Evolutionary conservation across 2,797 vertebrate species (phyloP), one percentile per base, ranked within the genome.

Genomic region (Xerus rutilus): DNA sequence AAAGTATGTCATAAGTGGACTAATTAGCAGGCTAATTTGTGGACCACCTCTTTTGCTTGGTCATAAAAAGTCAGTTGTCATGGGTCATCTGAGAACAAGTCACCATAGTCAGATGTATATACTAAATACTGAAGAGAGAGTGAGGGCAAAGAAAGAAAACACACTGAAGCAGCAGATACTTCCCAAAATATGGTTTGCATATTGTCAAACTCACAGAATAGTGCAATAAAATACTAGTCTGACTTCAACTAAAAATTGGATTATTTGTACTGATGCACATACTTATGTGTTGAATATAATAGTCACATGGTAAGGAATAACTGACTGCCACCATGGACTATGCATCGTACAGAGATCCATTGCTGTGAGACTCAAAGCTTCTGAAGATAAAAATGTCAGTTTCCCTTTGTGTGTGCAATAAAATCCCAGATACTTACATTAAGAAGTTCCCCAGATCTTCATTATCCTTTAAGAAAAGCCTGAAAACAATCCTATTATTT

Each of bases 401-500:
- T 86, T 69, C 39, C 59, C 69, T 64, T 62, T 28, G 23, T 30
- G 14, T 49, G 20, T 65, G 62, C 43, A 81, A 57, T 52, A 39
- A 92, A 89, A 72, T 67, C 4, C 74, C 45, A 76, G 35, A 30
- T 94, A 64, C 17, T 49, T 30, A 30, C 20, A 64, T 64, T 57
- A 76, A 47, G 21, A 86, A 70, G 81, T 5, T 64, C 69, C 67
- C 15, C 35, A 47, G 39, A 57, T 30, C 45, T 86, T 35, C 18
- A 43, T 35, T 77, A 39, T 89, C 76, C 28, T 86, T 54, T 47
- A 39, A n/a, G 43, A 76, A 65, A 81, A 57, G 43, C 0, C 30
- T 86, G 18, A 65, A 89, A 92, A 81, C 81, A 70, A 73, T 57
- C 30, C 5, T n/a, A 73, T 67, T 89, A 62, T 78, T 91, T 86